These are phyloP conservation scores for Lochmaea capreae DNA, from an alignment of 2,888 invertebrate genomes.

Conservation along the genomic window DNA sequence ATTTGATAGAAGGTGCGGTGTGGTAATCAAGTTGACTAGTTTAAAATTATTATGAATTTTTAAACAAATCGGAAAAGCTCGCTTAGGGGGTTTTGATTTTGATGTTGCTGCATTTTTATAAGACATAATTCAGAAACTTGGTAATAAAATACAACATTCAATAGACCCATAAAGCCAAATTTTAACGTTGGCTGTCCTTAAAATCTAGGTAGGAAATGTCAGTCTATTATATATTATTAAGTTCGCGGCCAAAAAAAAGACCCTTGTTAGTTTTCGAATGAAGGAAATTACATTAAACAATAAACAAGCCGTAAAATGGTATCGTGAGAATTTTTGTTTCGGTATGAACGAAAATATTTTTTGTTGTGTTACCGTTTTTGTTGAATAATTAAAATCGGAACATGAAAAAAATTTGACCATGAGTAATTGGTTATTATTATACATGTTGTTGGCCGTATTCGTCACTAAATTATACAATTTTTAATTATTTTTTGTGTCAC, in stretches of 20 bases:
- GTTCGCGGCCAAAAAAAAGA: background rate
- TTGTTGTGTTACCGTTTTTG: background rate
- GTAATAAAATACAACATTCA: too few species aligned
- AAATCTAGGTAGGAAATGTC: background rate
- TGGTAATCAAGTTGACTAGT: too few species aligned
- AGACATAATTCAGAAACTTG: too few species aligned
- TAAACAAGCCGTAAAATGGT: slow-evolving; percentile 27
- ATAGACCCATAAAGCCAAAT: background rate
- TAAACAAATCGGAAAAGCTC: too few species aligned
- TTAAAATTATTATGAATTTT: too few species aligned
- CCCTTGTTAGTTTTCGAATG: slow-evolving; percentile 13
- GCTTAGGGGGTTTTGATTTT: too few species aligned
- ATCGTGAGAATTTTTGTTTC: slow-evolving; percentile 27
- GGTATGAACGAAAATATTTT: slow-evolving; percentile 13
- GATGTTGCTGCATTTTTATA: too few species aligned
- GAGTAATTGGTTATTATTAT: background rate
- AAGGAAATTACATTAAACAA: slow-evolving; percentile 31
- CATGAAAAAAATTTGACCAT: background rate
- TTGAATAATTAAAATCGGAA: background rate
- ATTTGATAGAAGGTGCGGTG: too few species aligned
- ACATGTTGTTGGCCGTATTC: background rate
- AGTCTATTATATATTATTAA: background rate
- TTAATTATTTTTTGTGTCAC: background rate
- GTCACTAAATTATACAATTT: background rate
- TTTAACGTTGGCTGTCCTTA: background rate